Evolutionary conservation across 2,888 invertebrate genomes (phyloP), one percentile per base, ranked within the genome.

Genomic region (Limenitis camilla): DNA sequence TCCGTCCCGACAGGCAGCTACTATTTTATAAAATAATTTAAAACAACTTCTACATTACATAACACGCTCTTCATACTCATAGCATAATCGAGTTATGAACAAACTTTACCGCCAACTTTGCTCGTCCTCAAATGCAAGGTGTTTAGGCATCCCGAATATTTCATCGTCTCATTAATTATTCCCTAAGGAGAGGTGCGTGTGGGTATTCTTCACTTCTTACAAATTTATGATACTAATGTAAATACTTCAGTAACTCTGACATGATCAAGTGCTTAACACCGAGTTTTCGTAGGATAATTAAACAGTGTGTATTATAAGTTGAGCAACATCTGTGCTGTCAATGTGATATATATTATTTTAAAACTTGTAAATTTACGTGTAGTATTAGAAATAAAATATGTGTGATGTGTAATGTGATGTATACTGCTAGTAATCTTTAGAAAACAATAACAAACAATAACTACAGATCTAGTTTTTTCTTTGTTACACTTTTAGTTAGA

Each of bases 191-290:
- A 60, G 62, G 59, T 63, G 68, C 76, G 75, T 76, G 76, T 60
- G 62, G 69, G 68, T 67, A 76, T 75, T 62, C 60, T 57, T 62
- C 66, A 72, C 69, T 78, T 76, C 75, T 81, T 76, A 79, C 70
- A 72, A 79, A 81, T 81, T 81, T 81, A 81, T 80, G 78, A 76
- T 73, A 74, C 76, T 72, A 80, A 79, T 81, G 79, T 80, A 80
- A 81, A 81, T 81, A 80, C 80, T 81, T 80, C 45, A 56, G 61
- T 61, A 72, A 76, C 73, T 74, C 71, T 58, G 57, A 62, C 65
- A 69, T 70, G 71, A 76, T 75, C 68, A 71, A 74, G 66, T 70
- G 49, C 40, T 49, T 40, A 55, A 53, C 46, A 45, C 30, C 33
- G 32, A 32, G 44, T 35, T 35, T 33, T 33, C 30, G 32, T 19